Base-by-base conservation (phyloP, 2,888 invertebrate species). In the Phasia obesa region DNA sequence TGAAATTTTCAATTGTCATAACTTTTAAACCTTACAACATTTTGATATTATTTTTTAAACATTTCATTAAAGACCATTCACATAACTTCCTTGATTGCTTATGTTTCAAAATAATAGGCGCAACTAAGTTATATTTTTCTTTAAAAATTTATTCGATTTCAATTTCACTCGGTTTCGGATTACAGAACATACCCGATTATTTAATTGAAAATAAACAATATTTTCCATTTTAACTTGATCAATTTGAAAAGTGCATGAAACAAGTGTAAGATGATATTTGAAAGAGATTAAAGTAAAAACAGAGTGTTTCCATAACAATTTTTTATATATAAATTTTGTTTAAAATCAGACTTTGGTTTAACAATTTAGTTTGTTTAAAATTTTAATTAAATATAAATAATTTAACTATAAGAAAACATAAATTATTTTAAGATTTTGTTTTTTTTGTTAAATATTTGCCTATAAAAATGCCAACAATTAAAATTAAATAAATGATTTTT, bases 291-390 rank as follows among this genome's bases (percentile, higher is more conserved):
- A 79, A 83, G 35, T 74, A 80, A 76, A 81, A 79, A 83, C 55
- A 80, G 83, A 83, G 83, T 83, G 83, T 80, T 85, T 82, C 75
- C 84, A 84, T 77, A 85, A 85, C 82, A 85, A 82, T 85, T 85
- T 74, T 71, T 71, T 60, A 81, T 79, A 81, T 82, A 81, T 78
- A 62, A 85, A 85, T 82, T 85, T 80, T 80, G 76, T 73, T 70
- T 82, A 81, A 80, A 85, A 84, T 84, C 79, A 85, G 81, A 84
- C 84, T 85, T 85, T 84, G 77, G 84, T 84, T 85, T 81, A 85
- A 80, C 81, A 81, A 84, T 81, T 84, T 77, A 78, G 71, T 73
- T 79, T 81, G 13, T 59, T 57, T 71, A 57, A 53, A 73, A 11
- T 62, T 83, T 79, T 80, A 62, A 79, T 79, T 70, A 75, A 71